phyloP scores from a whole-genome alignment of 2,888 invertebrate genomes.

The Cryptocheilus praepositus region DNA sequence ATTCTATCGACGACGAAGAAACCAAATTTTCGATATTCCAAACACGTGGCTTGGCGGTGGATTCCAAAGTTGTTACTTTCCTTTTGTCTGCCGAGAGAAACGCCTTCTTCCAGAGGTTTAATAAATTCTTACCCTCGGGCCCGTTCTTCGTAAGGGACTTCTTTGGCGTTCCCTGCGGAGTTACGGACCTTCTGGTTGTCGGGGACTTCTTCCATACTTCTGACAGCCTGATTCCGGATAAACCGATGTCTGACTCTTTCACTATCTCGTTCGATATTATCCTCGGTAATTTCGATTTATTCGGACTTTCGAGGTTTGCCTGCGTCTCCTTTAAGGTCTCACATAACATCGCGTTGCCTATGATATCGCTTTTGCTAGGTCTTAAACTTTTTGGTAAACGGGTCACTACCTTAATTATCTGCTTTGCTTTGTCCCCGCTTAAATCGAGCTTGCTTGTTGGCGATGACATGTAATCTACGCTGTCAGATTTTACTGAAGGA shows the following conservation, averaged over 20 bases:
- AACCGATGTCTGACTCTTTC: not conserved
- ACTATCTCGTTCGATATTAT: slow-evolving; percentile 1
- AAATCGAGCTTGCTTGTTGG: not conserved
- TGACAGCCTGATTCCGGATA: no score
- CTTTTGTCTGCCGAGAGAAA: not conserved
- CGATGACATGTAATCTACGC: no score
- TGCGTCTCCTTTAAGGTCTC: not conserved
- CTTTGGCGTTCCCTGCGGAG: no score
- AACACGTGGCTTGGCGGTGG: no score
- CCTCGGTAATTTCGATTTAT: not conserved
- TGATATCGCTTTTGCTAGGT: not conserved
- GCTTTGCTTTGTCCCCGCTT: not conserved
- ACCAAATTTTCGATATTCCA: no score
- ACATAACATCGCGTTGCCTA: not conserved
- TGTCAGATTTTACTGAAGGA: no score
- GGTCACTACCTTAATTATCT: not conserved
- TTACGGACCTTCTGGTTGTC: no score
- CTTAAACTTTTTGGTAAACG: not conserved
- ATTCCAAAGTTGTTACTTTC: no score
- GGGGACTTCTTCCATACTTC: no score
- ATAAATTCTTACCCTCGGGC: not conserved
- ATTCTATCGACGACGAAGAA: no score
- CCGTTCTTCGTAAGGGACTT: not conserved
- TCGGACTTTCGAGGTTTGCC: not conserved
- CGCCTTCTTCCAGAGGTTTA: slow-evolving; percentile 5